These are phyloP conservation scores for Melieria omissa DNA, from an alignment of 2,888 invertebrate species.

Conservation along the genomic window DNA sequence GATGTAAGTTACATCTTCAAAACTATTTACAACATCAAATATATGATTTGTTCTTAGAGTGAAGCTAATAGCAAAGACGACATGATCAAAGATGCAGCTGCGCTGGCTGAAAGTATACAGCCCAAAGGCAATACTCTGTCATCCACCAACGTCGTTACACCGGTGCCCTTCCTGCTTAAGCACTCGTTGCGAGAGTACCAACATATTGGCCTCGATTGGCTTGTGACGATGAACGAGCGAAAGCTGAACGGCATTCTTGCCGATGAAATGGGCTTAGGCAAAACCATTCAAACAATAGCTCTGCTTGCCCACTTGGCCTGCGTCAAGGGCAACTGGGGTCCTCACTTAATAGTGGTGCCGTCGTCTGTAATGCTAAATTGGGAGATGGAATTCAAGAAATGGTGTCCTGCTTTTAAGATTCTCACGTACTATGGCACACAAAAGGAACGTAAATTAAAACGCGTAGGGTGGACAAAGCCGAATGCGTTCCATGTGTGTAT, in stretches of 20 bases:
- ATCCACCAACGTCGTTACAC: conserved; percentile 92
- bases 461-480: conserved; percentile 97
- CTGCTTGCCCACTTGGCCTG: conserved; percentile 93
- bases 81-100: conserved; percentile 92
- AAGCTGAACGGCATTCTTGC: conserved; percentile 96
- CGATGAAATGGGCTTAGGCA: conserved; percentile 97
- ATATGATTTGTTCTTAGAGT: conserved; percentile 36
- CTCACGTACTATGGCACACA: conserved; percentile 97
- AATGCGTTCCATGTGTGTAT: conserved; percentile 99
- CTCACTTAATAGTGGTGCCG: conserved; percentile 98
- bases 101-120: conserved; percentile 94
- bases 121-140: conserved; percentile 97
- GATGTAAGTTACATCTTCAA: conserved; percentile 63
- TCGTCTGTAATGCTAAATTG: conserved; percentile 99
- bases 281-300: conserved; percentile 97
- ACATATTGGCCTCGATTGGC: conserved; percentile 96
- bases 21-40: too few relatives aligned
- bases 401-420: conserved; percentile 99
- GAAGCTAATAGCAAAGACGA: conserved; percentile 69
- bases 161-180: conserved; percentile 91
- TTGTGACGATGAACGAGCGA: conserved; percentile 95
- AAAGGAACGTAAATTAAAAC: conserved; percentile 91
- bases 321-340: conserved; percentile 92
- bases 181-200: conserved; percentile 92
- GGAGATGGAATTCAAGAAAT: conserved; percentile 99